Evolutionary conservation across 2,113 vertebrate genomes (phyloP), one percentile per base, ranked within the genome.

Genomic region (Spermophilus dauricus): DNA sequence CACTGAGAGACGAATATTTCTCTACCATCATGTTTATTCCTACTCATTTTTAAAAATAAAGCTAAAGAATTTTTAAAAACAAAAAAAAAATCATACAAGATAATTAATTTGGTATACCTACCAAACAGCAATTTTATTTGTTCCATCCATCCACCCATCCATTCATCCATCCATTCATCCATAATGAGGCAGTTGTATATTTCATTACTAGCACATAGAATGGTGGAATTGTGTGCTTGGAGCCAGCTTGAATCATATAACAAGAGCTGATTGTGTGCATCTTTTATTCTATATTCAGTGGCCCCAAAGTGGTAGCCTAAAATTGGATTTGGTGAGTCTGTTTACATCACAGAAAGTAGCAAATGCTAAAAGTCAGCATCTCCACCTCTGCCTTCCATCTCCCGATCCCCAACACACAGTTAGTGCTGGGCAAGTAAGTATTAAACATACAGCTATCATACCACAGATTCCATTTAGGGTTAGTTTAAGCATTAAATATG

Each of bases 361-460:
- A 82, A 72, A 84, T 83, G 34, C 17, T 76, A 0, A 76, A 90
- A 82, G 80, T 76, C 34, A 75, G 34, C 37, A 67, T 56, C 51
- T 53, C 51, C 1, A n/a, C 17, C 0, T 30, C 16, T 1, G 0
- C 7, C 18, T 17, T 28, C 2, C 4, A 63, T 8, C 37, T 28
- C 4, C 34, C n/a, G 1, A 32, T 11, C 30, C 4, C 30, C 2
- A 70, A 70, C 4, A 12, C 65, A 24, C 26, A 51, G 30, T 56
- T 67, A 92, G 11, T 42, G 39, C 39, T 42, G 39, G 39, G 39
- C 39, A 42, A 42, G 39, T 42, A 42, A 42, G 39, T 42, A 42
- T 42, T 42, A 42, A 42, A 42, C 39, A 42, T 42, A 42, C 39
- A 42, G 39, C 28, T 30, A 4, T 72, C 53, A 51, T 28, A 45